These are phyloP conservation scores for Pristionchus japonicus DNA, from an alignment of 2,888 invertebrate genomes.

Conservation along the genomic window DNA sequence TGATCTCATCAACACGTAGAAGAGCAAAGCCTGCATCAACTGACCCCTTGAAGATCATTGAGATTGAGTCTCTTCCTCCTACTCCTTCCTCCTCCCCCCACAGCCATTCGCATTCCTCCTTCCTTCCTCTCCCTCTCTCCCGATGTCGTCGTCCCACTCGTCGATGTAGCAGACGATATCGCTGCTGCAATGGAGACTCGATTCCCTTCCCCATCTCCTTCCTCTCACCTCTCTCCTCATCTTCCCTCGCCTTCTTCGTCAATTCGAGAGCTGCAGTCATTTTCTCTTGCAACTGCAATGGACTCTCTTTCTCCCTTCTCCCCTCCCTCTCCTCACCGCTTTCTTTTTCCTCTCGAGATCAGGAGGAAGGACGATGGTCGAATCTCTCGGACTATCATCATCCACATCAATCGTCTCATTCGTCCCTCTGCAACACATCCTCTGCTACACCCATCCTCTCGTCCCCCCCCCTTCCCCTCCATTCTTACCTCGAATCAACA, in stretches of 20 bases:
- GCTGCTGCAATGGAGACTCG: neutral
- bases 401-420: neutral
- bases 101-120: neutral
- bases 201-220: neutral
- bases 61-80: neutral
- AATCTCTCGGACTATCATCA: constrained; percentile 7
- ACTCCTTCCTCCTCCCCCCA: constrained; percentile 1
- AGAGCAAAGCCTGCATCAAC: too few relatives aligned
- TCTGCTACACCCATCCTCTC: neutral
- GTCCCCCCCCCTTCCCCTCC: neutral
- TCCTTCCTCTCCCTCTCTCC: constrained; percentile 2
- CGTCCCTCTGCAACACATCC: neutral
- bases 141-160: constrained; percentile 10
- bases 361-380: neutral
- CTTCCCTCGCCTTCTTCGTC: neutral
- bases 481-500: neutral
- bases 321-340: constrained; percentile 1
- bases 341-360: neutral
- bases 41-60: neutral
- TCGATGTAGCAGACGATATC: neutral
- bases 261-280: neutral
- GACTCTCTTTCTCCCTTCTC: neutral
- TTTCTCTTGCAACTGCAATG: neutral
- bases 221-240: neutral
- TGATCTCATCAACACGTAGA: neutral